Conservation (phyloP, 2,797 vertebrate genomes). For the Fistularia tabacaria region DNA sequence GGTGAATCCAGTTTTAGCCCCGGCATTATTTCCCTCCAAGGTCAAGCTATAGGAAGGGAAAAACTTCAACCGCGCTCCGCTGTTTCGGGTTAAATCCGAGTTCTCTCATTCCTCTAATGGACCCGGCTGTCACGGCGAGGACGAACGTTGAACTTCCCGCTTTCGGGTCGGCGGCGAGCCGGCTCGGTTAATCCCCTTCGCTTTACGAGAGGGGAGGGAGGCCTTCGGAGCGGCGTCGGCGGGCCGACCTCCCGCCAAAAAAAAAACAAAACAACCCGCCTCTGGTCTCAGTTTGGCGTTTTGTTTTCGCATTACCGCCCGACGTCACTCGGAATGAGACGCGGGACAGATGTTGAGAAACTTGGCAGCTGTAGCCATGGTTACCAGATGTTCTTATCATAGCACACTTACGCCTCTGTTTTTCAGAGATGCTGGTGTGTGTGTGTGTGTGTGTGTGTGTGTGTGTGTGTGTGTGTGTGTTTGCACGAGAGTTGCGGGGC, state of each 20-base stretch:
- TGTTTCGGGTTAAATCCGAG: slow-evolving; percentile 49
- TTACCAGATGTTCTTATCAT: slow-evolving; percentile 48
- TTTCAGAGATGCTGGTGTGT: too few species aligned
- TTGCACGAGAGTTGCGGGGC: too few species aligned
- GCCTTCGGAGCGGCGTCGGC: too few species aligned
- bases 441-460: too few species aligned
- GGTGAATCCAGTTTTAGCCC: too few species aligned
- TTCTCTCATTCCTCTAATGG: slow-evolving; percentile 57
- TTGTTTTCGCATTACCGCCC: slow-evolving; percentile 10
- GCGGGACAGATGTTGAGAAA: slow-evolving; percentile 43
- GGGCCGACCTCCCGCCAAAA: too few species aligned
- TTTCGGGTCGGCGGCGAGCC: slow-evolving; percentile 5
- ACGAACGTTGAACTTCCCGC: slow-evolving; percentile 32
- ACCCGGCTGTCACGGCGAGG: slow-evolving; percentile 38
- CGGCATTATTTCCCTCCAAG: slow-evolving; percentile 10
- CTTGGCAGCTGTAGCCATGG: slow-evolving; percentile 37
- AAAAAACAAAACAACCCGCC: too few species aligned
- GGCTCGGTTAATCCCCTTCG: slow-evolving; percentile 32
- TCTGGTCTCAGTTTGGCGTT: slow-evolving; percentile 13
- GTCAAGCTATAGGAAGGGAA: slow-evolving; percentile 29
- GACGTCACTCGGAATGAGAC: background rate
- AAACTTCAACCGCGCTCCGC: slow-evolving; percentile 29
- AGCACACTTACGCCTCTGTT: slow-evolving; percentile 19
- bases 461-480: too few species aligned
- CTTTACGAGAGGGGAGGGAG: slow-evolving; percentile 11